These are phyloP conservation scores for Silurus asotus DNA, from an alignment of 2,113 vertebrate genomes.

Conservation along the genomic window DNA sequence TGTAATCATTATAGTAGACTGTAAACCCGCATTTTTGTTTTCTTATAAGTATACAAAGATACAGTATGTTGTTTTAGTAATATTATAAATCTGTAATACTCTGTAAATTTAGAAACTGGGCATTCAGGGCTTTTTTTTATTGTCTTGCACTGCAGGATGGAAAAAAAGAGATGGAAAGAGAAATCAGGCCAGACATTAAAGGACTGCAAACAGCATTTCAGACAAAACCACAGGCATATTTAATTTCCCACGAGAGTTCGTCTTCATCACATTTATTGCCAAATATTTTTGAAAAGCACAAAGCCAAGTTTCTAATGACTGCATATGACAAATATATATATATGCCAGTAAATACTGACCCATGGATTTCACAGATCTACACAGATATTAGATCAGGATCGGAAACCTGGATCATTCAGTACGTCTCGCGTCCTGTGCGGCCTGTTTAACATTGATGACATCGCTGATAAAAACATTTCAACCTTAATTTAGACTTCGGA, in stretches of 20 bases:
- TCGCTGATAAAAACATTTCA: background rate
- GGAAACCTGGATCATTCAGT: background rate
- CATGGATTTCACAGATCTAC: constrained; percentile 6
- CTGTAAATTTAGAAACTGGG: background rate
- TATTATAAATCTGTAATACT: background rate
- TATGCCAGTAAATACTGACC: constrained; percentile 50
- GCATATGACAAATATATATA: constrained; percentile 31
- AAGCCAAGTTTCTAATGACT: background rate
- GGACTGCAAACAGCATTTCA: background rate
- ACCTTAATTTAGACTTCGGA: background rate
- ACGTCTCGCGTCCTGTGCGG: background rate
- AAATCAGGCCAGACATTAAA: background rate
- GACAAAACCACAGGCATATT: background rate
- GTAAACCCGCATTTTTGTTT: background rate
- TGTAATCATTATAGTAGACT: too few species aligned
- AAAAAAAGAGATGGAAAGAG: constrained; percentile 8
- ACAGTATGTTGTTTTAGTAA: background rate
- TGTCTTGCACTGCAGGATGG: background rate
- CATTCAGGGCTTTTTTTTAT: background rate
- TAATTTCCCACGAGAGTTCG: background rate
- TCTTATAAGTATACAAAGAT: background rate
- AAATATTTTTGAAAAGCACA: background rate
- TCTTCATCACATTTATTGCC: background rate
- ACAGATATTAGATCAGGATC: too few species aligned
- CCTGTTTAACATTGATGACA: background rate